Conservation (phyloP, 2,888 invertebrate species). For the Hyposoter dolosus region DNA sequence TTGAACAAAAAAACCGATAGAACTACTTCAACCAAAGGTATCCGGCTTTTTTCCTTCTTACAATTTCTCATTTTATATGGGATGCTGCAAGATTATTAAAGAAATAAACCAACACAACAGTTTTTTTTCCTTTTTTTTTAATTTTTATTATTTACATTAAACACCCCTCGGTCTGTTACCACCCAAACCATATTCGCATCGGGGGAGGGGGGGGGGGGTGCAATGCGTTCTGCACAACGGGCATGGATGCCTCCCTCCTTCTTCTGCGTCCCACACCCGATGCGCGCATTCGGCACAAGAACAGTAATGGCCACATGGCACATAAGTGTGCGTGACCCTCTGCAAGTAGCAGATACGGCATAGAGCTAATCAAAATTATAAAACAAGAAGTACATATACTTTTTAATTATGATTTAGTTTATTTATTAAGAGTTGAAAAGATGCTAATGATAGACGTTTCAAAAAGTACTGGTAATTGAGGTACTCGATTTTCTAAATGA, state of each 20-base stretch:
- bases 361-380: not conserved
- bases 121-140: too few species aligned
- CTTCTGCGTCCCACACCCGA: too few species aligned
- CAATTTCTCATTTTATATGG: not conserved
- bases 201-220: too few species aligned
- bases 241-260: too few species aligned
- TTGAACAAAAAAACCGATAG: not conserved
- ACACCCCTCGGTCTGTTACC: too few species aligned
- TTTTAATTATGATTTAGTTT: not conserved
- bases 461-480: not conserved
- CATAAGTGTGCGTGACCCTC: not conserved
- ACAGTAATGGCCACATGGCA: not conserved
- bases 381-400: not conserved
- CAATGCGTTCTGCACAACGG: too few species aligned
- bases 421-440: constrained; percentile 1
- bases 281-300: too few species aligned
- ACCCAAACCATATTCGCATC: too few species aligned
- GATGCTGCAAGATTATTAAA: not conserved
- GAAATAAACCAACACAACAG: too few species aligned
- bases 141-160: too few species aligned
- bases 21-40: not conserved
- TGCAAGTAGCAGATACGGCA: not conserved
- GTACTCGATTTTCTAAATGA: not conserved
- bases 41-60: not conserved
- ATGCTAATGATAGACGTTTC: constrained; percentile 3